Percentiles rank a stretch among this genome's conserved stretches.
Evolutionary conservation across 2,888 invertebrate species (phyloP).

Genomic region (Eupithecia insigniata): DNA sequence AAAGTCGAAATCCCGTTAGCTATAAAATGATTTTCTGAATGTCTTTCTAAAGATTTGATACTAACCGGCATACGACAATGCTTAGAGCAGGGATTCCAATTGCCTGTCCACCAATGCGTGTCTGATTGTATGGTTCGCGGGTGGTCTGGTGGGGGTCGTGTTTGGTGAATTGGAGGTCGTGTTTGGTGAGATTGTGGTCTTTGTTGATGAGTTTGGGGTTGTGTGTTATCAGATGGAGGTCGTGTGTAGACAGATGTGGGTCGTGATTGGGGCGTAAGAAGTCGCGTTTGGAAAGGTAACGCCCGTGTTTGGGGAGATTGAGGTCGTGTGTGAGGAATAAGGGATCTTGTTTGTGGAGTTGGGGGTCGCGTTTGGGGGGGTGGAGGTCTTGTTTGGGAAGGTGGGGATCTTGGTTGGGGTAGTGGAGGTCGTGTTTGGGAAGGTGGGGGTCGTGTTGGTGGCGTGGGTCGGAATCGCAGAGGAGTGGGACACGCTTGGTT

Average conservation of each 20-base stretch:
- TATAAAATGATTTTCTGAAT: background rate
- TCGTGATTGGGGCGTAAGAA: background rate
- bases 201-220: background rate
- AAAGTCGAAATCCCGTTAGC: background rate
- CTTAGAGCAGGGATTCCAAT: slow-evolving; percentile 90
- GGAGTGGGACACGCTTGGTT: slow-evolving; percentile 44
- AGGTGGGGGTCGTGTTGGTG: slow-evolving; percentile 62
- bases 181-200: background rate
- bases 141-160: background rate
- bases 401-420: slow-evolving; percentile 73
- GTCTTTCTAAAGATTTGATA: background rate
- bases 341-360: slow-evolving; percentile 1
- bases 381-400: slow-evolving; percentile 64
- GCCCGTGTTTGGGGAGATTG: slow-evolving; percentile 5
- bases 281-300: slow-evolving; percentile 45
- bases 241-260: slow-evolving; percentile 2
- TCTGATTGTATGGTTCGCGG: slow-evolving; percentile 43
- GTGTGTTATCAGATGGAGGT: slow-evolving; percentile 7
- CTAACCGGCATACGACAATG: slow-evolving; percentile 74
- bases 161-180: slow-evolving; percentile 3
- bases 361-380: slow-evolving; percentile 44
- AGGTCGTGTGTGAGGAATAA: slow-evolving; percentile 44
- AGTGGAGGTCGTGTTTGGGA: slow-evolving; percentile 72
- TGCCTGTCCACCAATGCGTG: slow-evolving; percentile 94
- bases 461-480: background rate